phyloP scores from a whole-genome alignment of 2,888 invertebrate species.

The Panzeria rudis region DNA sequence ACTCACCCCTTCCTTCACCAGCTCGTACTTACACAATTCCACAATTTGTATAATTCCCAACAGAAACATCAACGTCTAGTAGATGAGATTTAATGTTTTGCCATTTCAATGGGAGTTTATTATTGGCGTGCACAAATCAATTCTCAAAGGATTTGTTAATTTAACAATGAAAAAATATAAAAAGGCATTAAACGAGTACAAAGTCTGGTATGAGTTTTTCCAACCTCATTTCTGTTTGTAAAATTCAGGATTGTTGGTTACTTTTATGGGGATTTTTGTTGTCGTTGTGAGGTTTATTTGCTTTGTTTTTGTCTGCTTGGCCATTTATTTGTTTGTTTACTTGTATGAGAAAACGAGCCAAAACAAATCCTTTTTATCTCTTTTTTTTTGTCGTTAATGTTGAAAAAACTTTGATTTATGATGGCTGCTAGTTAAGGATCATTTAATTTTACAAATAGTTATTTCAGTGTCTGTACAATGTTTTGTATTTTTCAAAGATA shows the following conservation, averaged over 20 bases:
- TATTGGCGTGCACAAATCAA: constrained; percentile 83
- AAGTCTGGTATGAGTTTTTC: constrained; percentile 3
- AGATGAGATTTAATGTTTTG: constrained; percentile 45
- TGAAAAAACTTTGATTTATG: constrained; percentile 58
- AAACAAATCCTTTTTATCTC: constrained; percentile 56
- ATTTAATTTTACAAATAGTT: constrained; percentile 61
- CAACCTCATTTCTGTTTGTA: constrained; percentile 5
- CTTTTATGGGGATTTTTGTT: constrained; percentile 13
- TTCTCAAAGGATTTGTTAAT: constrained; percentile 81
- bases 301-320: constrained; percentile 24
- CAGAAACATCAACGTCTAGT: constrained; percentile 35
- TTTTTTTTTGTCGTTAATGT: not conserved
- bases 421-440: constrained; percentile 76
- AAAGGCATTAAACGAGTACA: constrained; percentile 44
- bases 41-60: constrained; percentile 35
- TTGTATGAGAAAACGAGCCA: constrained; percentile 54
- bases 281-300: constrained; percentile 9
- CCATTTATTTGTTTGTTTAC: constrained; percentile 40
- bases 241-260: not conserved
- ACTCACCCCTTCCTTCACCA: constrained; percentile 4
- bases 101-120: constrained; percentile 73
- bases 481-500: constrained; percentile 2
- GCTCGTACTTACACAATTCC: not conserved
- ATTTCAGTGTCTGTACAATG: constrained; percentile 36
- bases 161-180: constrained; percentile 55